Base-by-base conservation (phyloP, 2,888 invertebrate species). In the Brachypalpus laphriformis region DNA sequence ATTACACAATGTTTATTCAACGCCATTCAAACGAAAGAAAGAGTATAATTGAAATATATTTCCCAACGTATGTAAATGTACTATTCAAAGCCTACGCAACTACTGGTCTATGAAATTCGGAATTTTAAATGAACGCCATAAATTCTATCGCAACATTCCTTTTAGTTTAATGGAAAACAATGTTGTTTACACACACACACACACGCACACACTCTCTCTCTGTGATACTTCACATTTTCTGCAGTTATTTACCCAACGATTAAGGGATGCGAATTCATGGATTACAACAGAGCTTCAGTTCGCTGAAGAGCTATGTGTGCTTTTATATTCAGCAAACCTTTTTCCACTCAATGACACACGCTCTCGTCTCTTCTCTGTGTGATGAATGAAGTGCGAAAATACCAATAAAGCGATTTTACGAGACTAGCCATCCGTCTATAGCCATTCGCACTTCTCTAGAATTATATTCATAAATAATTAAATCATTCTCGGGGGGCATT, bases 101-200 rank as follows among this genome's bases (percentile, higher is more conserved):
- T 47, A 61, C 40, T 49, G 18, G 37, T 28, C 61, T 49, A 59
- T 57, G 22, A 61, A 68, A 83, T 81, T 71, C 54, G 59, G 68
- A 70, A 56, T 37, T 80, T 76, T 54, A 76, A 85, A 57, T 76
- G 70, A 81, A 85, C 76, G 20, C 66, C 61, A 76, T 85, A 85
- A 85, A 85, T 85, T 66, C 75, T 71, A 34, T 71, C 40, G 45
- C 18, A 45, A 54, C 63, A 80, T 85, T 81, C 81, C 81, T 76
- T 56, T 85, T 66, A 65, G 81, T 76, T 75, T 76, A 85, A 81
- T 85, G 85, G 71, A 81, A 85, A 81, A 71, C 56, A 76, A 40
- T 59, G 70, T 47, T 65, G 16, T 56, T 54, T 65, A 54, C 25
- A 56, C 34, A 51, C 18, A 59, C 28, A 71, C 7, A 37, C 25